Conservation (phyloP, 2,888 invertebrate genomes). For the Chydorus sphaericus region DNA sequence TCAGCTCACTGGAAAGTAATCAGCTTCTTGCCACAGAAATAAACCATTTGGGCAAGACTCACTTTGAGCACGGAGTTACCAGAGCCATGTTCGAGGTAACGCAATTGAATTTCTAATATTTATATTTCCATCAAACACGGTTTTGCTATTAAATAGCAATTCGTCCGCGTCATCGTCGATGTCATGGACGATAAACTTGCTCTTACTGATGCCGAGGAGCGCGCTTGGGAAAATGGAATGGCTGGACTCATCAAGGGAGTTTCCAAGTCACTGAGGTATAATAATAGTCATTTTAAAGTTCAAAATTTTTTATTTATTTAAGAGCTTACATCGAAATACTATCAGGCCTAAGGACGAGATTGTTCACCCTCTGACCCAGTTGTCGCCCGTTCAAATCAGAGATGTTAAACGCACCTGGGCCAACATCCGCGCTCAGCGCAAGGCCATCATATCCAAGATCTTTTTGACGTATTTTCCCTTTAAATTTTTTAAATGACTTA, state of each 20-base stretch:
- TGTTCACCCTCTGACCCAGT: slow-evolving; percentile 1
- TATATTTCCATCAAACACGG: background rate
- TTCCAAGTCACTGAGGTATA: slow-evolving; percentile 2
- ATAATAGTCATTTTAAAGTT: no score
- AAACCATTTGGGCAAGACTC: slow-evolving; percentile 5
- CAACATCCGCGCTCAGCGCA: slow-evolving; percentile 1
- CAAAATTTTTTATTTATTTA: background rate
- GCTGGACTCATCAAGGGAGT: background rate
- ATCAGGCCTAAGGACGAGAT: background rate
- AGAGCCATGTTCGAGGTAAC: background rate
- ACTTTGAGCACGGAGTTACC: background rate
- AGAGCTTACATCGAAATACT: background rate
- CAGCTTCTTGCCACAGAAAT: slow-evolving; percentile 1
- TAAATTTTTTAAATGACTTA: background rate
- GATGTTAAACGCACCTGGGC: slow-evolving; percentile 10
- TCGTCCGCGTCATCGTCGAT: slow-evolving; percentile 24
- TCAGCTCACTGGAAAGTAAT: slow-evolving; percentile 26
- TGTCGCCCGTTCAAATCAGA: slow-evolving; percentile 5
- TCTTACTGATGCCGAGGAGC: slow-evolving; percentile 29
- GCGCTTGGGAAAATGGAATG: slow-evolving; percentile 31
- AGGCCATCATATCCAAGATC: background rate
- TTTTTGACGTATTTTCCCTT: background rate
- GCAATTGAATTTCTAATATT: no score
- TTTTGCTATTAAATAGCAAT: background rate
- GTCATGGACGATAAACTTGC: slow-evolving; percentile 30